These are phyloP conservation scores for Paramormyrops hopkinsi DNA, from an alignment of 2,797 vertebrate species.

Conservation along the genomic window DNA sequence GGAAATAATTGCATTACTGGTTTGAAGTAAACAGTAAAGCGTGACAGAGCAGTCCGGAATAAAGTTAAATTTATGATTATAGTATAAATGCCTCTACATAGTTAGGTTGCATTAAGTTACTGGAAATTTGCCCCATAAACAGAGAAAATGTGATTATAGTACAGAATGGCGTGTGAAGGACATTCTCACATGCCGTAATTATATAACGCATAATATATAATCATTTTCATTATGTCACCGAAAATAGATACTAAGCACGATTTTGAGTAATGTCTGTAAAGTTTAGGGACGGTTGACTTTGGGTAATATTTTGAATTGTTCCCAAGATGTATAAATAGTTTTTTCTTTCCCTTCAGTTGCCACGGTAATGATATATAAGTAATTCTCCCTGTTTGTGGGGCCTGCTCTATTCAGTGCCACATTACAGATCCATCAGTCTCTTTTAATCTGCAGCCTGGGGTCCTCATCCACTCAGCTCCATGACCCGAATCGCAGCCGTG, in stretches of 20 bases:
- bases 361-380: background rate
- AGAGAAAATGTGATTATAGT: background rate
- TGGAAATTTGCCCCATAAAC: background rate
- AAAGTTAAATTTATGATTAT: conserved; percentile 7
- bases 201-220: background rate
- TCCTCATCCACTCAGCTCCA: background rate
- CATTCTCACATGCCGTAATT: background rate
- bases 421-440: conserved; percentile 5
- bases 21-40: conserved; percentile 13
- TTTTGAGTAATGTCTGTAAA: background rate
- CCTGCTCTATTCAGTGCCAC: background rate
- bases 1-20: conserved; percentile 6
- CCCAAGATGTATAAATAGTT: background rate
- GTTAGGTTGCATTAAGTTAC: background rate
- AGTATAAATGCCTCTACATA: background rate
- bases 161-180: conserved; percentile 8
- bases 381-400: background rate
- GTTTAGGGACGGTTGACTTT: background rate
- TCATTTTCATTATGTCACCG: background rate
- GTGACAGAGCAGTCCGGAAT: background rate
- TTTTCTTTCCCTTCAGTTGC: background rate
- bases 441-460: background rate
- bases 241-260: background rate
- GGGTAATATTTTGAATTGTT: background rate
- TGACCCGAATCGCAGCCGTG: background rate